Evolutionary conservation across 2,113 vertebrate genomes (phyloP), one percentile per base, ranked within the genome.

Genomic region (Ciconia maguari): DNA sequence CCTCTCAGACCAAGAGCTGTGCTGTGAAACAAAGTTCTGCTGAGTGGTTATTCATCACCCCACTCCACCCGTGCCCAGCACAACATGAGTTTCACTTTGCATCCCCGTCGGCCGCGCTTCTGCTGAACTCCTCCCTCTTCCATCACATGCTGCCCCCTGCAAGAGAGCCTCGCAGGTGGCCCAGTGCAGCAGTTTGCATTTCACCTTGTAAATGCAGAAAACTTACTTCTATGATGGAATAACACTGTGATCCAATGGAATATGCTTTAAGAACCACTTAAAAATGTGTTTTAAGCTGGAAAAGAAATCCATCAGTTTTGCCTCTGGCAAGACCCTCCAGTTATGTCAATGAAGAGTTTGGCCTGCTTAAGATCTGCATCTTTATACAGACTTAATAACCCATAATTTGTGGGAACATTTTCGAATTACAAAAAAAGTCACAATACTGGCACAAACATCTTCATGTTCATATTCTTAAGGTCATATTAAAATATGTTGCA

Each of bases 351-450:
- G 34, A 87, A 79, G 21, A 71, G 7, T 58, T 75, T 79, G 81
- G 27, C 26, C 48, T 88, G 51, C 20, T 78, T 58, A 21, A 55
- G 77, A 75, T 51, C 21, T 78, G 18, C 41, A 19, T 77, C n/a
- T 92, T 96, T 75, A n/a, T 62, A 83, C 21, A 89, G 41, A 71
- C 34, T 90, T 95, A 95, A 90, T 95, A 91, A 82, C 13, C 65
- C 57, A 19, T 68, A 78, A 96, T 94, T 97, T 96, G 54, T 83
- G 70, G 84, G 69, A 94, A 96, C 15, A 79, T 76, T 96, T 97
- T 93, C 75, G 83, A 42, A 70, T 94, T 70, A 55, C 24, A 38
- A 36, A 57, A 69, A 75, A 90, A 94, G 49, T 86, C 80, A 72
- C 54, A 94, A 80, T 76, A 79, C 49, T 72, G 66, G 27, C 42